phyloP scores from a whole-genome alignment of 2,113 vertebrate species.

The Gambusia affinis region DNA sequence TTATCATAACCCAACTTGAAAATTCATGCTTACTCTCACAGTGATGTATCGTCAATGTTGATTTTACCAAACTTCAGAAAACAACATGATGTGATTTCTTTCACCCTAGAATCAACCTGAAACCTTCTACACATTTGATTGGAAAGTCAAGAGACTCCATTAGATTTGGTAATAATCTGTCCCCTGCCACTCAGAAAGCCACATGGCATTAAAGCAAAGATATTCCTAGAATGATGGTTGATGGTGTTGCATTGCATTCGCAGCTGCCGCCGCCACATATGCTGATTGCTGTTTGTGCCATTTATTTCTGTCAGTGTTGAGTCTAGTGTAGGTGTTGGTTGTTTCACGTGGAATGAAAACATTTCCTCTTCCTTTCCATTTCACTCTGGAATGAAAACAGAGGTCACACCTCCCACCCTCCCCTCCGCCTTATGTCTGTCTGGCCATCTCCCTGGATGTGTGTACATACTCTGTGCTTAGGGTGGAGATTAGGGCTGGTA shows the following conservation, averaged over 20 bases:
- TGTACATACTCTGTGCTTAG: constrained; percentile 42
- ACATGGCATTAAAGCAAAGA: neutral
- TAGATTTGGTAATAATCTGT: neutral
- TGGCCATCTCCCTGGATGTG: constrained; percentile 4
- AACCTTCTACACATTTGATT: neutral
- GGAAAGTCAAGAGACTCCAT: neutral
- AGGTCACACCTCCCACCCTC: neutral
- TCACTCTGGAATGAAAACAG: constrained; percentile 44
- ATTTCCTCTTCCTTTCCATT: constrained; percentile 55
- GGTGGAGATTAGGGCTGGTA: constrained; percentile 69
- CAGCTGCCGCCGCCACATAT: neutral
- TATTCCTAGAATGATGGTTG: neutral
- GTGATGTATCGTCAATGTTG: neutral
- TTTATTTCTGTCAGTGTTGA: constrained; percentile 14
- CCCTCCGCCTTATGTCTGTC: constrained; percentile 13
- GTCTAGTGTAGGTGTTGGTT: constrained; percentile 16
- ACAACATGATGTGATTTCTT: no score
- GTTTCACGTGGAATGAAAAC: constrained; percentile 37
- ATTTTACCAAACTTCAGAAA: no score
- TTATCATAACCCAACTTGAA: no score
- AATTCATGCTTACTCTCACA: neutral
- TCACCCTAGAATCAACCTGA: neutral
- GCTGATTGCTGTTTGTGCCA: constrained; percentile 17
- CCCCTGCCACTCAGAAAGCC: neutral
- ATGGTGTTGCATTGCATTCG: neutral